Evolutionary conservation across 2,797 vertebrate species (phyloP).

Genomic region (Cyprinella venusta): DNA sequence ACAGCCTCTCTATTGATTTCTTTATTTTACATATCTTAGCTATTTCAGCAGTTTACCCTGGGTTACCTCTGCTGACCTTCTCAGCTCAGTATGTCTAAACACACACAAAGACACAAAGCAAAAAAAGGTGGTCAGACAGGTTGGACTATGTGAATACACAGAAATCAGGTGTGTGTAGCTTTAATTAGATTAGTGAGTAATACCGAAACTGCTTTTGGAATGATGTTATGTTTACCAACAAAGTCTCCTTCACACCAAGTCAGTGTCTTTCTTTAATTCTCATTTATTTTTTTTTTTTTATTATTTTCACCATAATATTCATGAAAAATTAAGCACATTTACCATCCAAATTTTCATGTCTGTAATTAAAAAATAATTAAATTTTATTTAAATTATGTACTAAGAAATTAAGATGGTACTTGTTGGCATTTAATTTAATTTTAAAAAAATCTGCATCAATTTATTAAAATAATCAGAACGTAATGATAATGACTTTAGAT

Average conservation of each 20-base stretch:
- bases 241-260: background rate
- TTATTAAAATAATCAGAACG: background rate
- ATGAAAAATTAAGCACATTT: background rate
- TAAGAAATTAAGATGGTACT: background rate
- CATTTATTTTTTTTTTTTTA: background rate
- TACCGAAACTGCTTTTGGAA: conserved; percentile 54
- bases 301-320: background rate
- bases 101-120: conserved; percentile 37
- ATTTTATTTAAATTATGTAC: background rate
- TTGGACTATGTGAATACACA: conserved; percentile 12
- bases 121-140: conserved; percentile 40
- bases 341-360: background rate
- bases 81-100: background rate
- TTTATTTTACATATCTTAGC: background rate
- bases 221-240: background rate
- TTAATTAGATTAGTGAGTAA: conserved; percentile 60
- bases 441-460: background rate
- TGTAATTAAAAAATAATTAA: background rate
- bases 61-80: background rate
- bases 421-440: background rate
- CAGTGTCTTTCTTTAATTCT: background rate
- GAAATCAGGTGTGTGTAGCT: conserved; percentile 50
- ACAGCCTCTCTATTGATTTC: background rate
- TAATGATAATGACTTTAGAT: background rate
- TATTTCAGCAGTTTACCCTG: background rate